These are phyloP conservation scores for Ophion ventricosus DNA, from an alignment of 2,888 invertebrate species.

Conservation along the genomic window DNA sequence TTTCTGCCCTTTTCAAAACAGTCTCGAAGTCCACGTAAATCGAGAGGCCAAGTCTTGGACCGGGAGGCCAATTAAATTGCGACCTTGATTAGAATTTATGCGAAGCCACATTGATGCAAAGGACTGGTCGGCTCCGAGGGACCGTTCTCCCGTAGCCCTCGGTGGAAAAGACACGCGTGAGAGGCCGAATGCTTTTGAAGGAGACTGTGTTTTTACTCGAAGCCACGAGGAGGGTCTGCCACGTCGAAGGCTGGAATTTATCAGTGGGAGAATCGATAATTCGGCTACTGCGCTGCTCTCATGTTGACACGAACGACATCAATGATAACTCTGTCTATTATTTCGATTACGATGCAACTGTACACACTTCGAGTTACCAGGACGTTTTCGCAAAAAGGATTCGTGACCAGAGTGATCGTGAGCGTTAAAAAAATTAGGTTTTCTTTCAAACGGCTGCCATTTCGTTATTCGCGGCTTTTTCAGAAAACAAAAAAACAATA, in stretches of 20 bases:
- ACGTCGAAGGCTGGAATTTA: slow-evolving; percentile 60
- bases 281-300: slow-evolving; percentile 48
- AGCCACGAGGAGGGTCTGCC: slow-evolving; percentile 22
- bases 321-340: slow-evolving; percentile 44
- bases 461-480: too few species aligned
- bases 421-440: too few species aligned
- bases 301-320: slow-evolving; percentile 46
- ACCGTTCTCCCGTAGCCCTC: slow-evolving; percentile 23
- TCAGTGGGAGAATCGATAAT: slow-evolving; percentile 63
- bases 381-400: background rate
- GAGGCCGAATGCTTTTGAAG: slow-evolving; percentile 26
- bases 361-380: background rate
- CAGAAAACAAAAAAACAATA: too few species aligned
- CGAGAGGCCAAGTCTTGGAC: slow-evolving; percentile 27
- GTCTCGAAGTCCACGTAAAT: slow-evolving; percentile 19
- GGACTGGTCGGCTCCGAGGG: slow-evolving; percentile 7
- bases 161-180: slow-evolving; percentile 43
- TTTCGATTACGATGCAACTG: slow-evolving; percentile 25
- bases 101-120: slow-evolving; percentile 32
- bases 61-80: slow-evolving; percentile 61
- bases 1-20: too few species aligned
- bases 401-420: too few species aligned
- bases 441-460: too few species aligned
- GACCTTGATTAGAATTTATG: slow-evolving; percentile 64
- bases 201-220: slow-evolving; percentile 49